Evolutionary conservation across 2,888 invertebrate species (phyloP), one percentile per base, ranked within the genome.

Genomic region (Lacanobia oleracea): DNA sequence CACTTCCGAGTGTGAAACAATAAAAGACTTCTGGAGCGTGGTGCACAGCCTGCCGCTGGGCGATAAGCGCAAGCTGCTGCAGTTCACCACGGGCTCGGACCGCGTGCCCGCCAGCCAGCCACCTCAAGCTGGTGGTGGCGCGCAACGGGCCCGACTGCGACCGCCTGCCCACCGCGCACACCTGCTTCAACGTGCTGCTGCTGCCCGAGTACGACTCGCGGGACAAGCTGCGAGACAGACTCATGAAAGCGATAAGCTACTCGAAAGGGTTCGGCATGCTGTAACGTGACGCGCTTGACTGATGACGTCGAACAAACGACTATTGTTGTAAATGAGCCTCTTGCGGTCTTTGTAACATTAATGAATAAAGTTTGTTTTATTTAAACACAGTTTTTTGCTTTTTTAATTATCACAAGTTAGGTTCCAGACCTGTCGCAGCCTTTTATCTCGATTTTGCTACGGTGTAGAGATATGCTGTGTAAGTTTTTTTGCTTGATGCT

Each of bases 261-360:
- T 98, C 99, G 18, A 99, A 99, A 96, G 99, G 99, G 79, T 99
- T 99, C 92, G 99, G 99, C 84, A 98, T 99, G 98, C 97, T 99
- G 93, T 98, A 97, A 92, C 53, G 70, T 98, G 97, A 91, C 56
- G 70, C 72, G 64, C 59, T 64, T 69, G 40, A 75, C 67, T 72
- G 64, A 68, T 73, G 61, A 76, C 68, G 68, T 81, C 81, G 80
- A 81, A 83, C 81, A 84, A 79, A 81, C 72, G 56, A 81, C 70
- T 85, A 87, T 91, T 91, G 91, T 91, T 93, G 91, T 93, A 90
- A 90, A 91, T 90, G 89, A 87, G 83, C 89, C 90, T 83, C 83
- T 86, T 53, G 72, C 83, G 86, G 86, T 87, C 87, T 92, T 92
- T 93, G 92, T 94, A 93, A 91, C 88, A 89, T 91, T 91, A 89